These are phyloP conservation scores for Lasiurus cinereus DNA, from an alignment of 2,113 vertebrate species.

Conservation along the genomic window DNA sequence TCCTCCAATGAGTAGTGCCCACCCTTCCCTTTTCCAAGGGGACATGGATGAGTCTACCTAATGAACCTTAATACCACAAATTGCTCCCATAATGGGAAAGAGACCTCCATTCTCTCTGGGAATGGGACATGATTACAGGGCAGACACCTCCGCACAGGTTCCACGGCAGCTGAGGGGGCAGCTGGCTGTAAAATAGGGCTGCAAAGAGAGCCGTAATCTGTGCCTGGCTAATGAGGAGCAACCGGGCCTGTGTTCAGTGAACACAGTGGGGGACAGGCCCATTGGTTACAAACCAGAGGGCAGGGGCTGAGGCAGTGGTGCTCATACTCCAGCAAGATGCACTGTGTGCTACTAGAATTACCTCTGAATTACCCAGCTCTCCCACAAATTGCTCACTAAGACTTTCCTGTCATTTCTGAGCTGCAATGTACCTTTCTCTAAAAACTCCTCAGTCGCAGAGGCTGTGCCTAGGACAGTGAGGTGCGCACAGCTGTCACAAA, in stretches of 20 bases:
- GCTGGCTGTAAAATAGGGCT: neutral
- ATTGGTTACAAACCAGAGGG: constrained; percentile 47
- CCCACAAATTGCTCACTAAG: neutral
- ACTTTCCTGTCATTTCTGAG: neutral
- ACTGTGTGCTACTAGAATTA: neutral
- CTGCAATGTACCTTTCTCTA: neutral
- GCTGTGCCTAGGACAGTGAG: neutral
- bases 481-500: neutral
- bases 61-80: constrained; percentile 81
- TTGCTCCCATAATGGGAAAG: constrained; percentile 64
- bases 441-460: neutral
- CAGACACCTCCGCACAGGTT: neutral
- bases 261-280: neutral
- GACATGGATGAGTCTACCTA: constrained; percentile 69
- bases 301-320: neutral
- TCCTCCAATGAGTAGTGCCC: neutral
- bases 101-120: constrained; percentile 74
- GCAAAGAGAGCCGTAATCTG: neutral
- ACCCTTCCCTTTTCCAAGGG: constrained; percentile 53
- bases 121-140: constrained; percentile 74
- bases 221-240: neutral
- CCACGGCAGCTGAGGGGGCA: neutral
- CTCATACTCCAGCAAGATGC: neutral
- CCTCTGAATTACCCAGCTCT: neutral
- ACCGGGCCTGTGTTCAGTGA: neutral